Percentiles rank a stretch among this genome's conserved stretches.
phyloP scores from a whole-genome alignment of 2,888 invertebrate species.

The Acleris emargana region DNA sequence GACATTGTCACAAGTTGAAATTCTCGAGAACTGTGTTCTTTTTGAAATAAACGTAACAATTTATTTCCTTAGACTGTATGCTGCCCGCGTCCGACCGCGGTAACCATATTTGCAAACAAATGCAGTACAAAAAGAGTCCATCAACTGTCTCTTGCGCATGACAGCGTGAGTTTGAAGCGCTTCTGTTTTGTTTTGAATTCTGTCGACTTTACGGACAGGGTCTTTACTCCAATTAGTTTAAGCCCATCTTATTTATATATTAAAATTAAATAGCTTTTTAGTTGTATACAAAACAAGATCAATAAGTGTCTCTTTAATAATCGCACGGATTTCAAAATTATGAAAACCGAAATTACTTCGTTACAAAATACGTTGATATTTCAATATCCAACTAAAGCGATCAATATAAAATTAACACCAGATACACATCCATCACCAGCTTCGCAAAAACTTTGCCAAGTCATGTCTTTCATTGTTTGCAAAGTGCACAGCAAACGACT shows the following conservation, averaged over 20 bases:
- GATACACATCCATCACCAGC: constrained; percentile 60
- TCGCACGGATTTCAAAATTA: too few relatives aligned
- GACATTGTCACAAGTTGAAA: too few relatives aligned
- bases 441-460: constrained; percentile 59
- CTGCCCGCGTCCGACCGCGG: constrained; percentile 12
- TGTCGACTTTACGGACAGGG: background rate
- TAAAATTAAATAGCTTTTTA: too few relatives aligned
- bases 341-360: too few relatives aligned
- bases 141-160: constrained; percentile 14
- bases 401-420: constrained; percentile 63
- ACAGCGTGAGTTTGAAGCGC: constrained; percentile 7
- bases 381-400: constrained; percentile 46
- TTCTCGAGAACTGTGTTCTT: too few relatives aligned
- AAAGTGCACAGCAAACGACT: constrained; percentile 56
- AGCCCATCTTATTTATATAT: too few relatives aligned
- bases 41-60: background rate
- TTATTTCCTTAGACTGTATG: constrained; percentile 13
- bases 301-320: too few relatives aligned
- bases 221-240: background rate
- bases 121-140: constrained; percentile 23
- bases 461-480: constrained; percentile 71
- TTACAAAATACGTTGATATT: constrained; percentile 13
- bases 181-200: constrained; percentile 7
- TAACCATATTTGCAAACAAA: constrained; percentile 32
- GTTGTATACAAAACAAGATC: too few relatives aligned